Evolutionary conservation across 2,888 invertebrate genomes (phyloP).

Genomic region (Cerastis rubricosa): DNA sequence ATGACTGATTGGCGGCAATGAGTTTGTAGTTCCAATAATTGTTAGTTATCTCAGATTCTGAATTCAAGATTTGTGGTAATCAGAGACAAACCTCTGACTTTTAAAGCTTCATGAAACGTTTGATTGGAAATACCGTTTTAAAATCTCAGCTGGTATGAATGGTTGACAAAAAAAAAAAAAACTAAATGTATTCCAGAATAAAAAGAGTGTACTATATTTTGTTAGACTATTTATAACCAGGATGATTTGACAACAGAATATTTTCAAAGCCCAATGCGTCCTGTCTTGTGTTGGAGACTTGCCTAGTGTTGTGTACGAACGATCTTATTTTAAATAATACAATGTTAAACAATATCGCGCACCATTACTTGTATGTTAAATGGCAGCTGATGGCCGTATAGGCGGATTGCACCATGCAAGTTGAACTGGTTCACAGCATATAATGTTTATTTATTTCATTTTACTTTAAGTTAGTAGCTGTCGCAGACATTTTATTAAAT

Average conservation of each 20-base stretch:
- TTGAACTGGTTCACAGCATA: conserved; percentile 4
- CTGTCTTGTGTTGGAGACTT: neutral
- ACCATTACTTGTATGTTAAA: conserved; percentile 42
- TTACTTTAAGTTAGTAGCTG: conserved; percentile 20
- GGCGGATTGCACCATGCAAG: conserved; percentile 58
- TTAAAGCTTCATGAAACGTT: neutral
- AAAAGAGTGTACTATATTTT: neutral
- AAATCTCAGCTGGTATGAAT: neutral
- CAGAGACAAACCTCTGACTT: neutral
- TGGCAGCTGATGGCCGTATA: conserved; percentile 59
- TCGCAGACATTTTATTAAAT: conserved; percentile 11
- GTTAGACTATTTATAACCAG: neutral
- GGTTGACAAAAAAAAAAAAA: neutral
- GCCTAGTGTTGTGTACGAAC: conserved; percentile 21
- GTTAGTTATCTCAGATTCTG: neutral
- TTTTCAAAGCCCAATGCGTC: neutral
- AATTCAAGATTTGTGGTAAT: neutral
- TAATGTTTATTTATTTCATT: conserved; percentile 15
- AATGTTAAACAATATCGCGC: conserved; percentile 23
- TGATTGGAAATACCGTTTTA: neutral
- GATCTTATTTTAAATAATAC: conserved; percentile 21
- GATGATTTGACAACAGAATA: neutral
- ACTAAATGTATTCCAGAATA: neutral
- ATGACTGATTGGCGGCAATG: too few relatives aligned
- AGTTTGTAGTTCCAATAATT: too few relatives aligned